Evolutionary conservation across 2,113 vertebrate species (phyloP).

Genomic region (Arvicanthis niloticus): DNA sequence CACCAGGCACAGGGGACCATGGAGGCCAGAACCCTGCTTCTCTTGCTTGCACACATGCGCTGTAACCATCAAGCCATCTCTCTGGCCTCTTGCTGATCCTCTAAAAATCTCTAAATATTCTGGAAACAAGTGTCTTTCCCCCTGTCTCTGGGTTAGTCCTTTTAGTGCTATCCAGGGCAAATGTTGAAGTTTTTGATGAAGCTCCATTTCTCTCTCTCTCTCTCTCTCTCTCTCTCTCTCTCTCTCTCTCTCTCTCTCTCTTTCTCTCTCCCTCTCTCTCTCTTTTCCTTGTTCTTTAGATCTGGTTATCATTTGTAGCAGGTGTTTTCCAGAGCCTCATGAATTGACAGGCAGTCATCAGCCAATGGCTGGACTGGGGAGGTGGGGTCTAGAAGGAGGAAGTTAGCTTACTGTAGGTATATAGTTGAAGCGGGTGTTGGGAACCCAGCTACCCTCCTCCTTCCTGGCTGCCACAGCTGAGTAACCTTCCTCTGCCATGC

Average conservation of each 20-base stretch:
- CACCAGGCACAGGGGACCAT: background rate
- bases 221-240: too few relatives aligned
- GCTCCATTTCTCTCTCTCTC: background rate
- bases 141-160: background rate
- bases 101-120: background rate
- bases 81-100: background rate
- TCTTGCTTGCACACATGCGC: background rate
- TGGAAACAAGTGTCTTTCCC: background rate
- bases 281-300: background rate
- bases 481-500: background rate
- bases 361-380: background rate
- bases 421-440: too few relatives aligned
- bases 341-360: background rate
- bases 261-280: too few relatives aligned
- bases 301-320: background rate
- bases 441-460: background rate
- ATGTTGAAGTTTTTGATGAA: background rate
- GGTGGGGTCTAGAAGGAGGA: background rate
- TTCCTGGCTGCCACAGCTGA: too few relatives aligned
- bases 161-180: background rate
- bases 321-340: background rate
- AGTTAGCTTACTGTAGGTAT: background rate
- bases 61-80: background rate
- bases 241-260: too few relatives aligned
- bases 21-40: background rate